Evolutionary conservation across 2,113 vertebrate genomes (phyloP).

Genomic region (Regulus satrapa): DNA sequence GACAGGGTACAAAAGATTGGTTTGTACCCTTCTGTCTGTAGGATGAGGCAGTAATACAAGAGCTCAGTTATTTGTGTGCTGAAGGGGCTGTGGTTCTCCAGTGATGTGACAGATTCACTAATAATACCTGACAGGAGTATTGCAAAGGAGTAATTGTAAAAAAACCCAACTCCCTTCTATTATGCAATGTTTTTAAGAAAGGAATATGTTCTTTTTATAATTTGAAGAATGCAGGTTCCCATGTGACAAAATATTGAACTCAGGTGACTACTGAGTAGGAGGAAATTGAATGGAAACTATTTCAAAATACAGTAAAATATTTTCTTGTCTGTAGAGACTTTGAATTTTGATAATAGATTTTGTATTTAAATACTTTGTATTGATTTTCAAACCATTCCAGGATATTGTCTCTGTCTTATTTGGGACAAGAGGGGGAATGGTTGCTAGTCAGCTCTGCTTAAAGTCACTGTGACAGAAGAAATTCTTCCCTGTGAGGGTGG

Average conservation of each 20-base stretch:
- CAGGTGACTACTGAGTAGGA: not conserved
- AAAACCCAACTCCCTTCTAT: not conserved
- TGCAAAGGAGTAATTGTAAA: slow-evolving; percentile 72
- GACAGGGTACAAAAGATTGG: slow-evolving; percentile 75
- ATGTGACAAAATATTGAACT: not conserved
- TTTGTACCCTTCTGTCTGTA: slow-evolving; percentile 77
- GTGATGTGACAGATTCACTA: slow-evolving; percentile 72
- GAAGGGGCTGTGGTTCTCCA: slow-evolving; percentile 49
- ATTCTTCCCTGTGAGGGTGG: not conserved
- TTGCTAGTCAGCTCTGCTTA: not conserved
- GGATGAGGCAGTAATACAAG: slow-evolving; percentile 63
- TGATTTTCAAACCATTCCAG: not conserved
- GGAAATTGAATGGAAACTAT: not conserved
- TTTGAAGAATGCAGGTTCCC: not conserved
- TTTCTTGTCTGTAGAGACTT: not conserved
- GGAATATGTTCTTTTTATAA: not conserved
- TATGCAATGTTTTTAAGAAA: not conserved
- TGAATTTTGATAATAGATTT: not conserved
- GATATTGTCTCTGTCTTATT: not conserved
- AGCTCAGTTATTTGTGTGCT: slow-evolving; percentile 70
- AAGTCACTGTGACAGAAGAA: not conserved
- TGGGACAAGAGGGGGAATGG: not conserved
- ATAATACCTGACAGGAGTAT: slow-evolving; percentile 77
- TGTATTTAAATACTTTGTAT: not conserved
- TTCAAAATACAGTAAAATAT: not conserved